A percentile compares a stretch with the other conserved stretches of the same genome.
Evolutionary conservation across 1,140 invertebrate genomes (phyloP).

Genomic region (Brachionus manjavacas): DNA sequence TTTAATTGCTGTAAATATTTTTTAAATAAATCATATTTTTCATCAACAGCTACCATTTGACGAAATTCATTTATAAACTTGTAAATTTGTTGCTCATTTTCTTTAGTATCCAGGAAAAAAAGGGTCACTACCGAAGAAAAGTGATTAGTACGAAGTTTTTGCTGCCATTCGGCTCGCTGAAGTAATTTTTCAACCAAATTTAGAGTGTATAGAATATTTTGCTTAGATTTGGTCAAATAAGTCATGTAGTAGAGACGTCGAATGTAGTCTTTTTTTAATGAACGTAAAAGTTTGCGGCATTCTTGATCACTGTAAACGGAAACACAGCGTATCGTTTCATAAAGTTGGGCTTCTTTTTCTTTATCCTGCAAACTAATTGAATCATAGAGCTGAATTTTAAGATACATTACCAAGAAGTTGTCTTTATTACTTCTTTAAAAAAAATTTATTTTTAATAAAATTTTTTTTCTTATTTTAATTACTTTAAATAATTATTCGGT

Average conservation of each 20-base stretch:
- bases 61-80: constrained; percentile 73
- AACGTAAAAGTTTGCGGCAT: constrained; percentile 70
- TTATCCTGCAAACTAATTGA: constrained; percentile 78
- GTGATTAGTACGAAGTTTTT: neutral
- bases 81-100: constrained; percentile 31
- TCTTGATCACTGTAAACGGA: constrained; percentile 68
- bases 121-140: neutral
- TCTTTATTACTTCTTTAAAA: constrained; percentile 56
- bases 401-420: constrained; percentile 67
- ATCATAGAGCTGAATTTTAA: constrained; percentile 76
- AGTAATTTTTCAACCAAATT: constrained; percentile 69
- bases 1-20: constrained; percentile 62
- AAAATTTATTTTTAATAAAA: neutral
- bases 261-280: constrained; percentile 74
- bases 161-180: constrained; percentile 57
- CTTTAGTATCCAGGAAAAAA: constrained; percentile 34
- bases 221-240: constrained; percentile 75
- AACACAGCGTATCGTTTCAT: constrained; percentile 78
- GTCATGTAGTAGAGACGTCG: constrained; percentile 73
- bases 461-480: no score
- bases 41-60: constrained; percentile 58
- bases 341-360: constrained; percentile 74
- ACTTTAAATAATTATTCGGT: constrained; percentile 42
- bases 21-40: constrained; percentile 60
- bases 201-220: constrained; percentile 73